These are phyloP conservation scores for Turdus rufiventris DNA, from an alignment of 2,113 vertebrate species.

Conservation along the genomic window DNA sequence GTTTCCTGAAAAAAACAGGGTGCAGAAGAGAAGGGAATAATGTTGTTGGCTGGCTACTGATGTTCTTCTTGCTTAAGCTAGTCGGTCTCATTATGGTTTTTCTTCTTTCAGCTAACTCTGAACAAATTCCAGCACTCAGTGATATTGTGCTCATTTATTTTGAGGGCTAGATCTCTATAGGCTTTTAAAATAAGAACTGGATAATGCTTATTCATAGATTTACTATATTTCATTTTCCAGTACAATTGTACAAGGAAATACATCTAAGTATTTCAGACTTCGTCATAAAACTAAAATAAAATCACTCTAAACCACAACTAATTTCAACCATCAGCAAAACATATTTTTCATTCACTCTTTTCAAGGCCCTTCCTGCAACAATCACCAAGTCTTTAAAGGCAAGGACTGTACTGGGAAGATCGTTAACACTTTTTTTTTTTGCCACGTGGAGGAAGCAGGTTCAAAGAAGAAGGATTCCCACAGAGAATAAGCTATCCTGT, in stretches of 20 bases:
- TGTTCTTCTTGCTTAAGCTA: slow-evolving; percentile 3
- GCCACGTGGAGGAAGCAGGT: background rate
- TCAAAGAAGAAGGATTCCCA: slow-evolving; percentile 1
- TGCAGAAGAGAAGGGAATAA: background rate
- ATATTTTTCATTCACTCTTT: background rate
- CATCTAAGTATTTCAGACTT: background rate
- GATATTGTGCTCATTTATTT: slow-evolving; percentile 21
- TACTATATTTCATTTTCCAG: background rate
- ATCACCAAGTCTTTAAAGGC: background rate
- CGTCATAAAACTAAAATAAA: slow-evolving; percentile 9
- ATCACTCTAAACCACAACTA: background rate
- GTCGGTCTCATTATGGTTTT: slow-evolving; percentile 4
- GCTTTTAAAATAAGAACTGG: background rate
- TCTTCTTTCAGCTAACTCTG: slow-evolving; percentile 1
- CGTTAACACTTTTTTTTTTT: background rate
- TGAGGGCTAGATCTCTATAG: background rate
- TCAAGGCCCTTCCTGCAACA: background rate
- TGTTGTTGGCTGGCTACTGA: background rate
- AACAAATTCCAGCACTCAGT: background rate
- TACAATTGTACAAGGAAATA: background rate
- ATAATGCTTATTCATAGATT: background rate
- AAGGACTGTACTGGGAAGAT: background rate
- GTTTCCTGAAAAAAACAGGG: background rate
- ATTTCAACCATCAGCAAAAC: background rate
- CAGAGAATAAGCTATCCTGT: background rate